Base-by-base conservation (phyloP, 2,113 vertebrate genomes). In the Platycercus adscitus region DNA sequence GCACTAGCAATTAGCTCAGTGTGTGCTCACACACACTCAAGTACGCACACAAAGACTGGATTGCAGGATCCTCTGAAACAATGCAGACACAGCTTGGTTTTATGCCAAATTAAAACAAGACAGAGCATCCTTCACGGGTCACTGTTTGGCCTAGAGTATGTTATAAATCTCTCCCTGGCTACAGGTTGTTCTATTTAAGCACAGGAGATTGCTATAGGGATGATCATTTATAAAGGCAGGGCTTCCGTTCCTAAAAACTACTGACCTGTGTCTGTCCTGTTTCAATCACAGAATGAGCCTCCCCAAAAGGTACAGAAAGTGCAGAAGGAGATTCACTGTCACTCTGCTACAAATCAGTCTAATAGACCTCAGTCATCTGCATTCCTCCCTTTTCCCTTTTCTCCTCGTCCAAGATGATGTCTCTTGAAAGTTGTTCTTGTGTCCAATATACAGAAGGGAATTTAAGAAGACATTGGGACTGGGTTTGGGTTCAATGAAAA, bases 151-250 rank as follows among this genome's bases (percentile, higher is more conserved):
- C 87, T 95, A 86, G 86, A 81, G 89, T 82, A 58, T 39, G 41
- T 83, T 97, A 88, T 97, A 97, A 97, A 97, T 96, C 81, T 96
- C 61, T 75, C 63, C 91, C 79, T 91, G 87, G 72, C 58, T 96
- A 90, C 50, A 73, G 89, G 89, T 95, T 87, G 63, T 83, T 96
- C 94, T 96, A 81, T 91, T 97, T 96, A 92, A 95, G 71, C 20
- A 72, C 77, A 82, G 90, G 76, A 95, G 71, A 97, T 97, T 92
- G 91, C 81, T 90, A 66, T 90, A 96, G 76, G 86, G 65, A 75
- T 95, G 81, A 85, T 82, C 11, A 92, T 97, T 96, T 96, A 85
- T 89, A 97, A 87, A 97, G 84, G n/a, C 35, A 69, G 47, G 75
- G 35, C 49, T 96, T 88, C 78, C 6, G 8, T 81, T 96, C 87